Percentiles rank a stretch among this genome's conserved stretches.
Evolutionary conservation across 2,888 invertebrate species (phyloP).

Genomic region (Polymixis flavicincta): DNA sequence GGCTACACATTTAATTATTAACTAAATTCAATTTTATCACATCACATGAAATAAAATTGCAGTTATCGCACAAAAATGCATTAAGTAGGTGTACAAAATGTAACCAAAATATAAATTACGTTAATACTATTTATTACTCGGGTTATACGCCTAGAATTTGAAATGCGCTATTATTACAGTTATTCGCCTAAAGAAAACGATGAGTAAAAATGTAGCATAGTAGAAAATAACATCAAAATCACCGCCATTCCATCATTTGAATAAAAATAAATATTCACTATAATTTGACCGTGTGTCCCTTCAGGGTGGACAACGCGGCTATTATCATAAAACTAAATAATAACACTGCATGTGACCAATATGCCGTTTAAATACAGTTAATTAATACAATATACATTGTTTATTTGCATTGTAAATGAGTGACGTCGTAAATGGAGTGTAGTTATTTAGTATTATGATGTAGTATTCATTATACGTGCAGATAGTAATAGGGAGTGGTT

Average conservation of each 20-base stretch:
- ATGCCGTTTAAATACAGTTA: constrained; percentile 38
- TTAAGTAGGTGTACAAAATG: constrained; percentile 62
- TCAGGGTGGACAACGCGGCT: constrained; percentile 61
- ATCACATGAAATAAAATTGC: constrained; percentile 69
- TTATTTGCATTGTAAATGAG: constrained; percentile 18
- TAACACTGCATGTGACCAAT: constrained; percentile 45
- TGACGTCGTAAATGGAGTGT: constrained; percentile 46
- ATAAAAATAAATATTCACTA: constrained; percentile 81
- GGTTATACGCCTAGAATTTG: constrained; percentile 59
- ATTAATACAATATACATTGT: constrained; percentile 33
- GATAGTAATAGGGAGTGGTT: constrained; percentile 42
- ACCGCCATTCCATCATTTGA: constrained; percentile 71
- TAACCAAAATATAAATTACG: constrained; percentile 65
- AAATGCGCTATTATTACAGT: constrained; percentile 62
- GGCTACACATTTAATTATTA: constrained; percentile 55
- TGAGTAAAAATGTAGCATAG: constrained; percentile 61
- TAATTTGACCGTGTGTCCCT: constrained; percentile 73
- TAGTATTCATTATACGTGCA: constrained; percentile 63
- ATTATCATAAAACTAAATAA: constrained; percentile 70
- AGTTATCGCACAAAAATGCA: constrained; percentile 65
- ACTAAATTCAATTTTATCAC: constrained; percentile 68
- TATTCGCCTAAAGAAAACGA: constrained; percentile 58
- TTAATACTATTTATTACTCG: constrained; percentile 67
- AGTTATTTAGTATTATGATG: constrained; percentile 73
- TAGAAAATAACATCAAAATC: constrained; percentile 69